Evolutionary conservation across 2,797 vertebrate genomes (phyloP), one percentile per base, ranked within the genome.

Genomic region (Lates japonicus): DNA sequence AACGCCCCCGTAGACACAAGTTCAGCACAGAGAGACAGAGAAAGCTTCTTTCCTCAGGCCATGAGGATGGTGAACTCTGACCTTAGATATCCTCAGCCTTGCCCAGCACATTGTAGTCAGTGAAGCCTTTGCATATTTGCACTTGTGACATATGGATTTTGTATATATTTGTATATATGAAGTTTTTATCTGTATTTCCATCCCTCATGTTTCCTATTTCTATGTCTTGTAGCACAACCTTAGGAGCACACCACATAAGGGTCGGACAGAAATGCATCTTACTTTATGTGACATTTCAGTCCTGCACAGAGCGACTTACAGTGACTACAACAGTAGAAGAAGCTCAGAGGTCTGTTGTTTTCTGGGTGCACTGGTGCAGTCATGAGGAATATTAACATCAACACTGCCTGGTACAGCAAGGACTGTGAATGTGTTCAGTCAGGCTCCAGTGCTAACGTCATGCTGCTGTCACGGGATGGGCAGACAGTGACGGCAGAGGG

Each of bases 301-400:
- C 7, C 44, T 41, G 46, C 20, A 7, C 19, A 2, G 13, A 35
- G 70, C 29, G 3, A 70, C 49, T 62, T 46, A 13, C 31, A 55
- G 60, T 5, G 60, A 42, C 29, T 35, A 61, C n/a, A 31, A 2
- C 62, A 16, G 6, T n/a, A 1, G 20, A 41, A 69, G 19, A 7
- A 57, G 44, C 75, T 85, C 42, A 44, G 75, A 69, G 39, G 29
- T 67, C 66, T 33, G 74, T 68, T 80, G 85, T 84, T 68, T 48
- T 65, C 60, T 74, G 78, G 35, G 55, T 35, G 64, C 48, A 61
- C 29, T 31, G 59, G 19, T 71, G 81, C 64, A 58, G 52, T 78
- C 83, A 74, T 54, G 81, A 76, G 74, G 74, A 54, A 63, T 46
- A 80, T 58, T 69, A 63, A 58, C 71, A 71, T 39, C 72, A 65